Conservation (phyloP, 1,140 invertebrate species). For the Alviniconcha marisindica region DNA sequence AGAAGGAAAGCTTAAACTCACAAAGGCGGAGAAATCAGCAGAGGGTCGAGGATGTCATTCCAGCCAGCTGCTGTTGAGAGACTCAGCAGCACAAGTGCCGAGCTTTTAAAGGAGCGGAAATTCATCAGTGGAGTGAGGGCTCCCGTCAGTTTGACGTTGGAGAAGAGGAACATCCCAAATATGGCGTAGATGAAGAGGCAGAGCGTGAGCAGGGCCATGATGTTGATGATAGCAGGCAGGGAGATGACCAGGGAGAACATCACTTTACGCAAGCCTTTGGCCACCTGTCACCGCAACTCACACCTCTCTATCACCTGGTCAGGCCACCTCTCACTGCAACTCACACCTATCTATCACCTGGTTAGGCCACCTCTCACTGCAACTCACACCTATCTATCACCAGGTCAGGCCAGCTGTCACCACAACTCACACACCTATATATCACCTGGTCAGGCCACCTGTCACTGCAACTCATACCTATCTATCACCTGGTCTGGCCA, state of each 20-base stretch:
- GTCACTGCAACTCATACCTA: no score
- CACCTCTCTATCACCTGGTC: no score
- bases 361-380: no score
- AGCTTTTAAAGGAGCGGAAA: slow-evolving; percentile 91
- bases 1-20: no score
- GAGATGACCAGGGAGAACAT: slow-evolving; percentile 97
- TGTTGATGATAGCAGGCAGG: slow-evolving; percentile 95
- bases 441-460: no score
- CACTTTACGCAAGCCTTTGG: slow-evolving; percentile 96
- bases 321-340: no score
- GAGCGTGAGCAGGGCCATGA: slow-evolving; percentile 93
- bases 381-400: no score
- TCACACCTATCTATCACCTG: no score
- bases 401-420: no score
- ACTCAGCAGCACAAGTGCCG: slow-evolving; percentile 95
- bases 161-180: slow-evolving; percentile 97
- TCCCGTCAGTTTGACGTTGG: slow-evolving; percentile 89
- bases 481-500: no score
- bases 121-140: slow-evolving; percentile 83
- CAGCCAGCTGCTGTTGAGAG: slow-evolving; percentile 97
- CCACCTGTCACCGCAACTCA: no score
- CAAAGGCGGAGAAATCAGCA: slow-evolving; percentile 88
- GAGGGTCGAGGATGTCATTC: slow-evolving; percentile 96
- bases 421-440: no score
- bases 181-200: slow-evolving; percentile 98